phyloP scores from a whole-genome alignment of 2,797 vertebrate genomes.

The Calcarius lapponicus region DNA sequence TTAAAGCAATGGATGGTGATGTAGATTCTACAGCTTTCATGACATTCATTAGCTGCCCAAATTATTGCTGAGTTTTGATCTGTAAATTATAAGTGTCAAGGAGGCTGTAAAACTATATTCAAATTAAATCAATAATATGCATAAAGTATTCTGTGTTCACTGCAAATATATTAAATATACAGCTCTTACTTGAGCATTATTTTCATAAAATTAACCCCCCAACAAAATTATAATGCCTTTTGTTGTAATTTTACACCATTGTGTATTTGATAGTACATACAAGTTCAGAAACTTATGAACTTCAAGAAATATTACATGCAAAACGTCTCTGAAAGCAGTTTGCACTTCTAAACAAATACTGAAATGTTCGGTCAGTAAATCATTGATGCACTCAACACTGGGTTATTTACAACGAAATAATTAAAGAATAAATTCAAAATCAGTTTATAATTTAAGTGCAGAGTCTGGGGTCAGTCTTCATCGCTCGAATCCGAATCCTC shows the following conservation, averaged over 20 bases:
- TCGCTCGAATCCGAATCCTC: constrained; percentile 95
- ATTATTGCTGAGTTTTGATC: constrained; percentile 99
- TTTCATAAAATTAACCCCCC: constrained; percentile 99
- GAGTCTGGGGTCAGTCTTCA: constrained; percentile 89
- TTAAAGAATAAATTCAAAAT: constrained; percentile 82
- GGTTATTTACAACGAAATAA: constrained; percentile 95
- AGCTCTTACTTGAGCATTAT: constrained; percentile 92
- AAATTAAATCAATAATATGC: constrained; percentile 93
- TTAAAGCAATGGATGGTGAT: constrained; percentile 84
- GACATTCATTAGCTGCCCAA: constrained; percentile 99
- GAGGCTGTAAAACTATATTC: constrained; percentile 97
- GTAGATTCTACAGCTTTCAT: constrained; percentile 97
- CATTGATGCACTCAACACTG: constrained; percentile 94
- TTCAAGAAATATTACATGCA: constrained; percentile 98
- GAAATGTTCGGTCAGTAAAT: constrained; percentile 92
- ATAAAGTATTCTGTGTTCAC: constrained; percentile 91
- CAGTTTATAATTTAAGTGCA: constrained; percentile 82
- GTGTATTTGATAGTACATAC: constrained; percentile 89
- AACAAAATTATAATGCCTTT: constrained; percentile 99
- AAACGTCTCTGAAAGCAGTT: constrained; percentile 96
- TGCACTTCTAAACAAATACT: constrained; percentile 97
- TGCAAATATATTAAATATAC: constrained; percentile 99
- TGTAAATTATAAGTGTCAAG: constrained; percentile 97
- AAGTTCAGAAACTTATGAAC: constrained; percentile 92
- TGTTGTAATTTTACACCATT: constrained; percentile 95